Percentiles rank a stretch among this genome's conserved stretches.
Evolutionary conservation across 2,888 invertebrate genomes (phyloP).

Genomic region (Piscicola geometra): DNA sequence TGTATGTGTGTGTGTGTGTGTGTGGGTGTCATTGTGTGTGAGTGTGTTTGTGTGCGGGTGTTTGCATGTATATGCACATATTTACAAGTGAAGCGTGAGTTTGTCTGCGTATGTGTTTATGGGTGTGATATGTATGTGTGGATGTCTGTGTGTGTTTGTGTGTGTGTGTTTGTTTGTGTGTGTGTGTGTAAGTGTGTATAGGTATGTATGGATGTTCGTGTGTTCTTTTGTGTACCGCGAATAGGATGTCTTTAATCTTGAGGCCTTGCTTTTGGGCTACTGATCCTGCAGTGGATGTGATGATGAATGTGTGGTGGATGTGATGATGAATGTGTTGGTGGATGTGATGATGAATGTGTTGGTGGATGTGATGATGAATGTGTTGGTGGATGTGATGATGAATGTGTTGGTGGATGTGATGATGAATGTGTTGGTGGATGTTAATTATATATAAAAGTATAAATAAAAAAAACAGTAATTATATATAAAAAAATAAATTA

Average conservation of each 20-base stretch:
- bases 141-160: no score
- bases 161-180: not conserved
- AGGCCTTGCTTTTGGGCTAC: not conserved
- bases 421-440: conserved; percentile 11
- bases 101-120: no score
- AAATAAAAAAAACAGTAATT: no score
- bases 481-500: no score
- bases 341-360: not conserved
- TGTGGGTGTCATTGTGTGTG: not conserved
- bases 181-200: no score
- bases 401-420: conserved; percentile 17
- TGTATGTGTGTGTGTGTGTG: not conserved
- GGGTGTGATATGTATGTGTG: no score
- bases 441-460: not conserved
- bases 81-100: no score
- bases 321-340: conserved; percentile 17
- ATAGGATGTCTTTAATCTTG: not conserved
- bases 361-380: conserved; percentile 9
- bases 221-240: not conserved
- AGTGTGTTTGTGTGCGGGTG: no score
- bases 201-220: no score
- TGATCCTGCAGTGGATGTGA: not conserved
- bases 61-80: no score
- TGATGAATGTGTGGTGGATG: not conserved
- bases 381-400: conserved; percentile 22